phyloP scores from a whole-genome alignment of 2,888 invertebrate genomes.

The Arctia plantaginis region DNA sequence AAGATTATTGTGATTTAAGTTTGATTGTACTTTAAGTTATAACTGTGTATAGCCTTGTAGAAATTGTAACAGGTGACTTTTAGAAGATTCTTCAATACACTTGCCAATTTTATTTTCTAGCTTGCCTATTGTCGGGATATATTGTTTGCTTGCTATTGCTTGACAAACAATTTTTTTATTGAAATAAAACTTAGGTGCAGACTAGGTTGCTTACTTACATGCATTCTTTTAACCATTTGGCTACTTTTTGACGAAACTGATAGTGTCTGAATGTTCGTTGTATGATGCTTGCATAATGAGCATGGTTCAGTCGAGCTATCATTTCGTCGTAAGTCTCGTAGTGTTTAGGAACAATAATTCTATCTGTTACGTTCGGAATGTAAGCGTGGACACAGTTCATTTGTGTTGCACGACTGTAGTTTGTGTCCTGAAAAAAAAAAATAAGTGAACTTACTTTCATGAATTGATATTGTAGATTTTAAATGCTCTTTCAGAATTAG shows the following conservation, averaged over 20 bases:
- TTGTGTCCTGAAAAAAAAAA: constrained; percentile 76
- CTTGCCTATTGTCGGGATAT: neutral
- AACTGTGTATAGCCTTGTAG: neutral
- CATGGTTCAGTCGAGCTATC: constrained; percentile 84
- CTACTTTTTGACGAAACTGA: constrained; percentile 78
- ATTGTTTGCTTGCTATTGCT: neutral
- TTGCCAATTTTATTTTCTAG: neutral
- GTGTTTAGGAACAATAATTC: constrained; percentile 85
- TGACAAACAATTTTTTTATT: neutral
- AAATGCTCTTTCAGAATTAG: neutral
- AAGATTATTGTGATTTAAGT: no score
- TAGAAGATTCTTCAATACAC: neutral
- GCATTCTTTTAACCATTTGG: constrained; percentile 75
- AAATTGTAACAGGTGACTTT: neutral
- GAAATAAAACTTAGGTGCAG: neutral
- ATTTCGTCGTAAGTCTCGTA: constrained; percentile 90
- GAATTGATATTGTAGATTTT: neutral
- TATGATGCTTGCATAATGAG: constrained; percentile 87
- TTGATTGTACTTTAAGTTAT: no score
- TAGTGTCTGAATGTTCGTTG: constrained; percentile 89
- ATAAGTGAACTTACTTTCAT: neutral
- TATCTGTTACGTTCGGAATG: constrained; percentile 88
- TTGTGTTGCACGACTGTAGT: constrained; percentile 87
- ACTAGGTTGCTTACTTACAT: constrained; percentile 56
- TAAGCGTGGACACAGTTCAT: constrained; percentile 86